Percentiles rank a stretch among this genome's conserved stretches.
These are phyloP conservation scores for Elegia similella DNA, from an alignment of 2,888 invertebrate genomes.

Conservation along the genomic window DNA sequence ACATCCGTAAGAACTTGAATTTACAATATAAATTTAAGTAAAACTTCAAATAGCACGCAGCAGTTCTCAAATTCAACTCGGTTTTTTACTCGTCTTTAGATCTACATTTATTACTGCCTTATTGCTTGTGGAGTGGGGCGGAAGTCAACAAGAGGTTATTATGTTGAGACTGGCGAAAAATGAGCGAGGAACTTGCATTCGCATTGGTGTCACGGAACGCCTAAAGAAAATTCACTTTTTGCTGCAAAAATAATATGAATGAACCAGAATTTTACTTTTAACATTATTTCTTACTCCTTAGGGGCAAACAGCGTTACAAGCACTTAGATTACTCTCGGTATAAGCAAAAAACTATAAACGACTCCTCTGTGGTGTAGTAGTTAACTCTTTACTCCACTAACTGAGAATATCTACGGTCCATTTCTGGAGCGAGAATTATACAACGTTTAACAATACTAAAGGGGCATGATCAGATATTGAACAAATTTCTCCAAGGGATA, in stretches of 20 bases:
- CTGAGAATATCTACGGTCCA: background rate
- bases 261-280: background rate
- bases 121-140: constrained; percentile 73
- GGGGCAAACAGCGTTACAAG: background rate
- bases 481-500: no score
- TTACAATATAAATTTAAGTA: background rate
- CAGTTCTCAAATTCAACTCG: constrained; percentile 74
- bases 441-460: no score
- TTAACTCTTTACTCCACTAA: no score
- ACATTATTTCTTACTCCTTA: background rate
- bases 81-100: constrained; percentile 70
- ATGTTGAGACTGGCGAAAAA: constrained; percentile 75
- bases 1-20: no score
- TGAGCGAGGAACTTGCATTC: constrained; percentile 67
- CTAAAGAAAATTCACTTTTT: constrained; percentile 37
- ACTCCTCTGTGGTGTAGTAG: no score
- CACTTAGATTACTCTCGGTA: no score
- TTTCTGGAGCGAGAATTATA: no score
- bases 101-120: constrained; percentile 79
- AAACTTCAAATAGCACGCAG: constrained; percentile 41
- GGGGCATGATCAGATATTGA: no score
- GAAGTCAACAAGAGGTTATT: constrained; percentile 76
- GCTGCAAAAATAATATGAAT: constrained; percentile 22
- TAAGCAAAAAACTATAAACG: no score
- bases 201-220: constrained; percentile 47